phyloP scores from a whole-genome alignment of 1,140 invertebrate genomes.

The Phthorimaea operculella region DNA sequence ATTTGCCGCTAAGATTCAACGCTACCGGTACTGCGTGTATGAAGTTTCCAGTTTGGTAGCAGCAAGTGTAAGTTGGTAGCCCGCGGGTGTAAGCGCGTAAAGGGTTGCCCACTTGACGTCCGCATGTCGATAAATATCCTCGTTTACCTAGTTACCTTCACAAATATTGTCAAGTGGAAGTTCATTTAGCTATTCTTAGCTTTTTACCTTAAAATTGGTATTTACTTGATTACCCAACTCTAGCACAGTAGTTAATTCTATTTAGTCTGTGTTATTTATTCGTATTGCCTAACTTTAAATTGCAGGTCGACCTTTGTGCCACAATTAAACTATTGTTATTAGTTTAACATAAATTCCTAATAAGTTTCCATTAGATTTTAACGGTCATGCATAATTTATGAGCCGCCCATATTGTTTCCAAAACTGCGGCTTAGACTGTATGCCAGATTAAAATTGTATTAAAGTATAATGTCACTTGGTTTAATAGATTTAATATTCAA shows the following conservation, averaged over 20 bases:
- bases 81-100: constrained; percentile 42
- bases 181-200: constrained; percentile 38
- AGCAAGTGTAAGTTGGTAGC: constrained; percentile 7
- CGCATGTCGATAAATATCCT: constrained; percentile 57
- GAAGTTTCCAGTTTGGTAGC: not conserved
- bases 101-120: constrained; percentile 57
- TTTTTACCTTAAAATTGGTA: too few species aligned
- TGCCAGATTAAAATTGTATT: constrained; percentile 55
- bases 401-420: constrained; percentile 53
- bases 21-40: not conserved
- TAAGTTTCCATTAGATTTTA: constrained; percentile 40
- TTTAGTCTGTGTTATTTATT: not conserved
- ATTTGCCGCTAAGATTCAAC: not conserved
- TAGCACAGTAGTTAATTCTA: too few species aligned
- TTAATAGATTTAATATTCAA: constrained; percentile 64
- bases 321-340: constrained; percentile 43
- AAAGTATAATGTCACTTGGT: constrained; percentile 54
- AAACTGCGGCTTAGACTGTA: constrained; percentile 50
- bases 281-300: constrained; percentile 14
- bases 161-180: constrained; percentile 49
- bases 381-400: constrained; percentile 41
- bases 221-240: not conserved
- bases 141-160: constrained; percentile 53
- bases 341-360: constrained; percentile 40
- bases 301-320: constrained; percentile 21